phyloP scores from a whole-genome alignment of 1,140 invertebrate genomes.

The Pectinophora gossypiella region DNA sequence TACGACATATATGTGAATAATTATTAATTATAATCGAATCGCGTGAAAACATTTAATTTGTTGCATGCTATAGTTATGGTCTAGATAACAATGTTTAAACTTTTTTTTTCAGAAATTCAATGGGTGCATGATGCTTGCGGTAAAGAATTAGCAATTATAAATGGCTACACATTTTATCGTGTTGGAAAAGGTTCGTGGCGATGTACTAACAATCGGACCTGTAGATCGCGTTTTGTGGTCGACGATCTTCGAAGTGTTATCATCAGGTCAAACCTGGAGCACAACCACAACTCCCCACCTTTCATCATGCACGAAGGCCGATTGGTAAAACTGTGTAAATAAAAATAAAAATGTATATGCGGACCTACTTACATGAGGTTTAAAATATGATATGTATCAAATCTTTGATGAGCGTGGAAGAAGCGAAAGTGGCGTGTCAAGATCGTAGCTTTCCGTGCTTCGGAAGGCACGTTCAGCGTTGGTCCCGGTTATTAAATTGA shows the following conservation, averaged over 20 bases:
- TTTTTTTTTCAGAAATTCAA: constrained; percentile 12
- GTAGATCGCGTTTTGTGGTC: constrained; percentile 21
- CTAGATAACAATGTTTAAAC: neutral
- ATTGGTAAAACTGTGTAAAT: neutral
- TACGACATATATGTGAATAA: neutral
- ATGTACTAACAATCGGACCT: constrained; percentile 18
- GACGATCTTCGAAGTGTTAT: constrained; percentile 8
- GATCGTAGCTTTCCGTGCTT: too few relatives aligned
- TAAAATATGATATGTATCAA: too few relatives aligned
- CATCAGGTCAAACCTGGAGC: constrained; percentile 7
- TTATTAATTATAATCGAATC: neutral
- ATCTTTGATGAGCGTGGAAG: too few relatives aligned
- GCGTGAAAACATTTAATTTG: too few relatives aligned
- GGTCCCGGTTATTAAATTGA: too few relatives aligned
- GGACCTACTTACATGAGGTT: too few relatives aligned
- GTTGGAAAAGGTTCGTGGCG: constrained; percentile 11
- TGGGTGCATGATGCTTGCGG: constrained; percentile 21
- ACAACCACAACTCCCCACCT: constrained; percentile 22
- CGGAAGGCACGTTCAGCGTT: too few relatives aligned
- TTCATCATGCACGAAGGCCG: constrained; percentile 7
- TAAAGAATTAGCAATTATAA: constrained; percentile 16
- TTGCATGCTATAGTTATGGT: neutral
- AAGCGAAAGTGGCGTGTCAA: too few relatives aligned
- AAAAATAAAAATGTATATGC: too few relatives aligned
- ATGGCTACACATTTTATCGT: constrained; percentile 21